Percentiles rank a stretch among this genome's conserved stretches.
phyloP scores from a whole-genome alignment of 2,888 invertebrate genomes.

The Yponomeuta plumbellus region DNA sequence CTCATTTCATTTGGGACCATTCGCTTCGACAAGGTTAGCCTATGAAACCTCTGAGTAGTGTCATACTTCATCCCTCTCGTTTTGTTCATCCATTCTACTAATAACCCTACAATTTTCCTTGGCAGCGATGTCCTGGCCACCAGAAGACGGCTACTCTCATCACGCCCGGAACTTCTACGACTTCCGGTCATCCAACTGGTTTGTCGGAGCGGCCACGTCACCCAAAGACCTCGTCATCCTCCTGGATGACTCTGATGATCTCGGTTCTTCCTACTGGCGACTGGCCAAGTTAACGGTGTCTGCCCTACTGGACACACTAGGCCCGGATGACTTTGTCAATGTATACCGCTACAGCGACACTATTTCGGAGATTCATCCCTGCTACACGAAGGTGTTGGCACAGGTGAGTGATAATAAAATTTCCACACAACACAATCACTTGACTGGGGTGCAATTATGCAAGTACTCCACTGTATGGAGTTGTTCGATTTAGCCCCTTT shows the following conservation, averaged over 20 bases:
- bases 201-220: constrained; percentile 96
- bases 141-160: constrained; percentile 85
- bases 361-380: constrained; percentile 89
- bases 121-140: constrained; percentile 88
- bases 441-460: too few relatives aligned
- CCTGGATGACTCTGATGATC: constrained; percentile 92
- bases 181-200: constrained; percentile 96
- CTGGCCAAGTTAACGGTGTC: constrained; percentile 92
- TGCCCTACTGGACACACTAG: constrained; percentile 94
- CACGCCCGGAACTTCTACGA: constrained; percentile 93
- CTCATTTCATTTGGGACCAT: too few relatives aligned
- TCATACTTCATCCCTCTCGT: too few relatives aligned
- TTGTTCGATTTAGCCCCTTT: too few relatives aligned
- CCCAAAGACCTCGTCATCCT: constrained; percentile 98
- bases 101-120: constrained; percentile 15
- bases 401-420: too few relatives aligned
- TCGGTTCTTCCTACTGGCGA: constrained; percentile 88
- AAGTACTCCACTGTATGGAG: too few relatives aligned
- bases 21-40: too few relatives aligned
- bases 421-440: too few relatives aligned
- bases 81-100: neutral
- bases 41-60: too few relatives aligned
- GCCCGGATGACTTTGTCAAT: constrained; percentile 98
- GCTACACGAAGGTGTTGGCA: constrained; percentile 92
- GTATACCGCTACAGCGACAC: constrained; percentile 92